Evolutionary conservation across 2,888 invertebrate species (phyloP), one percentile per base, ranked within the genome.

Genomic region (Plagodis dolabraria): DNA sequence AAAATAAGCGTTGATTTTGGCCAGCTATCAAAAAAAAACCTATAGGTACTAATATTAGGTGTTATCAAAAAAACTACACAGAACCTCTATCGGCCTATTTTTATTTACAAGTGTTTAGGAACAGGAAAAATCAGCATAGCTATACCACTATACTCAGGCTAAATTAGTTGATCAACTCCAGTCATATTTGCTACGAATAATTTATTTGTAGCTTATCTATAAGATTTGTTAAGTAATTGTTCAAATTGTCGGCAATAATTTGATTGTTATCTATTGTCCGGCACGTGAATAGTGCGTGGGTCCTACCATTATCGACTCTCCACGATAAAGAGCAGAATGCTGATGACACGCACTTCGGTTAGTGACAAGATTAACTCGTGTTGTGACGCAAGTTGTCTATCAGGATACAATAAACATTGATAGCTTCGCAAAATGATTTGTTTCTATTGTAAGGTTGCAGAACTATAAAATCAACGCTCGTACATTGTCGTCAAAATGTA

Each of bases 301-400:
- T 48, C 53, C 49, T 46, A 22, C 34, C 50, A 48, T n/a, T 60
- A 63, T 61, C 58, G 52, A 49, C 49, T 50, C 43, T 12, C 38
- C 10, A 47, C 44, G 53, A 56, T 58, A 59, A 65, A 58, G 33
- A 47, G 38, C 53, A 52, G 50, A 40, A 49, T 45, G 44, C 38
- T 51, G 53, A 58, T 57, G 53, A 55, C 56, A 60, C 58, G 52
- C 47, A 57, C 47, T 55, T 57, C 34, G 60, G 56, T 59, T 61
- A 48, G 61, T 52, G 46, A 66, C 65, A 61, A 66, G 60, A 63
- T 65, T 54, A 61, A 11, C 52, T 12, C n/a, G 43, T 43, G 11
- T 43, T 36, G 46, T 65, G 65, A 65, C 65, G 65, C 63, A 65
- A 60, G 51, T 50, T 57, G 57, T 57, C 51, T 65, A 65, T 63